Evolutionary conservation across 2,113 vertebrate genomes (phyloP), one percentile per base, ranked within the genome.

Genomic region (Nicator chloris): DNA sequence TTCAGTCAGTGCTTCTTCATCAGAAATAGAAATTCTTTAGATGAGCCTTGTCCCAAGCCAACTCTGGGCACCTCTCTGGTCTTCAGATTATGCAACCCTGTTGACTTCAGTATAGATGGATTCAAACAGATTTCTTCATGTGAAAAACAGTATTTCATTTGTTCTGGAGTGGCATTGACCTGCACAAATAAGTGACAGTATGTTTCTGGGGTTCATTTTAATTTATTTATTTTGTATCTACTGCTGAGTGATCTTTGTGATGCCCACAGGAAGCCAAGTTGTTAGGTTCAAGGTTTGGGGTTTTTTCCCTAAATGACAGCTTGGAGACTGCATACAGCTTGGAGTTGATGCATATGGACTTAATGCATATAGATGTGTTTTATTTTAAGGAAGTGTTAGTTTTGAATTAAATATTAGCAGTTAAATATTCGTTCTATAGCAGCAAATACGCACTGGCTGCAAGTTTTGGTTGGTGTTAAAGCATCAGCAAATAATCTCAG

Each of bases 381-480:
- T 94, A 76, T 89, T 96, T 96, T 94, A 70, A 63, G 93, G n/a
- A 95, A 60, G 81, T 76, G 84, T 93, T 94, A 81, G 71, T 86
- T 97, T 95, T 83, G 86, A 82, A 85, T 95, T 91, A 78, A 94
- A 91, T 78, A 53, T 91, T 81, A 95, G 39, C 50, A 91, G 70
- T 79, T 87, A 85, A 82, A 79, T 90, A 85, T 90, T 94, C 60
- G 3, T 79, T 94, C 54, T 91, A 23, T 28, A 27, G 70, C 9
- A 42, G 59, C 47, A 60, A 60, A 82, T 93, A 28, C 0, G 1
- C 45, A 50, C 39, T 69, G 45, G 30, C 66, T 93, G 78, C 4
- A 18, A 60, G 68, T 93, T 73, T 65, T 40, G 26, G 21, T 88
- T 93, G 73, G 86, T 95, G 64, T 73, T 90, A 47, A 39, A 81